phyloP scores from a whole-genome alignment of 1,140 invertebrate genomes.

The Melipona quadrifasciata region DNA sequence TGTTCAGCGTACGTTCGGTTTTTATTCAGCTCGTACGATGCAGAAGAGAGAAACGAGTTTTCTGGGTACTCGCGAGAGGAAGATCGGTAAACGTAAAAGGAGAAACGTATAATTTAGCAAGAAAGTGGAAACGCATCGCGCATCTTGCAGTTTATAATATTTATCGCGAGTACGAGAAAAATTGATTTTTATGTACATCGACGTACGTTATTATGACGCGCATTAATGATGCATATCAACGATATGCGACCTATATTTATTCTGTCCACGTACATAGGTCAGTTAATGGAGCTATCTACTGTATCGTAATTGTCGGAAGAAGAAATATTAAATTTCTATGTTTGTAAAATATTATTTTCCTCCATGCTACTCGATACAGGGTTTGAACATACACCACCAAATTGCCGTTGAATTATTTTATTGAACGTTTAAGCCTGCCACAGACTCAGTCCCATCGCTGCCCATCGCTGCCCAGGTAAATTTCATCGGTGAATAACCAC shows the following conservation, averaged over 20 bases:
- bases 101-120: too few species aligned
- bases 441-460: slow-evolving; percentile 9
- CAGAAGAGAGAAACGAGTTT: too few species aligned
- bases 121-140: too few species aligned
- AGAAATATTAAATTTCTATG: background rate
- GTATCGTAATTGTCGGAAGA: background rate
- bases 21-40: too few species aligned
- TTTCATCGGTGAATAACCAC: slow-evolving; percentile 9
- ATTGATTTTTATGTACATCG: too few species aligned
- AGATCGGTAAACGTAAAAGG: too few species aligned
- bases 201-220: too few species aligned
- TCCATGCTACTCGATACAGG: background rate
- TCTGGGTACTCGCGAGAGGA: too few species aligned
- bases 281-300: background rate
- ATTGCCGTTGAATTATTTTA: background rate
- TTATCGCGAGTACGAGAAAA: too few species aligned
- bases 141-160: too few species aligned
- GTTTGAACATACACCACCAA: background rate
- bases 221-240: background rate
- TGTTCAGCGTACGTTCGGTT: background rate
- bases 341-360: background rate
- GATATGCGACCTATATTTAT: background rate
- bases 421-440: background rate
- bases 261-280: background rate
- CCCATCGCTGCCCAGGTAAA: background rate